Conservation (phyloP, 2,888 invertebrate species). For the Zeuzera pyrina region DNA sequence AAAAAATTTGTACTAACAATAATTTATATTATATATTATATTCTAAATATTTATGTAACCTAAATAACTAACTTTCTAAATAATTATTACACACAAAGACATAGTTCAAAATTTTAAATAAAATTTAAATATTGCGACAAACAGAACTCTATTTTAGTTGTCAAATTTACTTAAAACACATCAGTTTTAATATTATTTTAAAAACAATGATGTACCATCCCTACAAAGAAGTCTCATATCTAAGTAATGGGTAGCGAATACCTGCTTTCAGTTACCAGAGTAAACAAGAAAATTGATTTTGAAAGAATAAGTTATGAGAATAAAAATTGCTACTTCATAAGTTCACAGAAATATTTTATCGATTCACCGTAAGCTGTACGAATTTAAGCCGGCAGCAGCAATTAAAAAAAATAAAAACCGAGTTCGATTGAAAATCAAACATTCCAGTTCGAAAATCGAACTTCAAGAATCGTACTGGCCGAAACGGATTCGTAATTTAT, state of each 20-base stretch:
- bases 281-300: conserved; percentile 70
- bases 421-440: not conserved
- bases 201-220: no score
- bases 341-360: conserved; percentile 48
- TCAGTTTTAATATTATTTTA: no score
- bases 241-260: conserved; percentile 49
- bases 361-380: not conserved
- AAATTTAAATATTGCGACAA: no score
- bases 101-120: no score
- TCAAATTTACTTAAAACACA: no score
- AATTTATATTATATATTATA: no score
- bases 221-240: no score
- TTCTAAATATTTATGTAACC: no score
- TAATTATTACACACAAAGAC: no score
- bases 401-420: conserved; percentile 1
- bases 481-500: conserved; percentile 19
- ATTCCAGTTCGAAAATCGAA: not conserved
- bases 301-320: conserved; percentile 41
- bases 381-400: not conserved
- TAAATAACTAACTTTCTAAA: no score
- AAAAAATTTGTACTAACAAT: no score
- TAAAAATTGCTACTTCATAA: conserved; percentile 29
- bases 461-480: not conserved
- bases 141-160: no score
- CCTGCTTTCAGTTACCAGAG: conserved; percentile 50